phyloP scores from a whole-genome alignment of 2,888 invertebrate species.

The Eilema depressum region DNA sequence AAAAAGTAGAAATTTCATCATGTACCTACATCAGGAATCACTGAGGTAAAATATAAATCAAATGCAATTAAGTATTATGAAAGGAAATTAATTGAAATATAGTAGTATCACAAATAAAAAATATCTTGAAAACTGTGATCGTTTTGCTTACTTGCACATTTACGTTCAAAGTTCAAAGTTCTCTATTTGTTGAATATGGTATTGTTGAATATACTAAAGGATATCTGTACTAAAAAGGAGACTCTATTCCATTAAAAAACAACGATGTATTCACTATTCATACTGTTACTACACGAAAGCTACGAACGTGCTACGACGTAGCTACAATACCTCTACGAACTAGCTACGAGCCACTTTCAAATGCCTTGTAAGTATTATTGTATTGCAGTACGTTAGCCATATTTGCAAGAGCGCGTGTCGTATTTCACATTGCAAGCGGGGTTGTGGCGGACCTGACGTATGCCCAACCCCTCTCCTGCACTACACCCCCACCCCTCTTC shows the following conservation, averaged over 20 bases:
- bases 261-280: neutral
- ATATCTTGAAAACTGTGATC: no score
- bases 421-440: slow-evolving; percentile 11
- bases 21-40: neutral
- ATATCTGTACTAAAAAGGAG: no score
- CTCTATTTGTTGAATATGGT: no score
- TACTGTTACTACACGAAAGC: neutral
- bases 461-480: neutral
- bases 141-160: no score
- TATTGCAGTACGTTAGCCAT: neutral
- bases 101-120: no score
- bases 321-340: slow-evolving; percentile 1
- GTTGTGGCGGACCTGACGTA: slow-evolving; percentile 17
- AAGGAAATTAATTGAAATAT: no score
- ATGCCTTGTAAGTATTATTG: neutral
- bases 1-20: neutral
- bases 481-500: neutral
- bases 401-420: slow-evolving; percentile 12
- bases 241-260: neutral
- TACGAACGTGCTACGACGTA: slow-evolving; percentile 1
- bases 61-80: neutral
- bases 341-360: neutral
- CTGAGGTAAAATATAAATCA: neutral
- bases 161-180: no score
- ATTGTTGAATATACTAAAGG: no score